A percentile compares a stretch with the other conserved stretches of the same genome.
These are phyloP conservation scores for Lordiphosa clarofinis DNA, from an alignment of 1,140 invertebrate species.

Conservation along the genomic window DNA sequence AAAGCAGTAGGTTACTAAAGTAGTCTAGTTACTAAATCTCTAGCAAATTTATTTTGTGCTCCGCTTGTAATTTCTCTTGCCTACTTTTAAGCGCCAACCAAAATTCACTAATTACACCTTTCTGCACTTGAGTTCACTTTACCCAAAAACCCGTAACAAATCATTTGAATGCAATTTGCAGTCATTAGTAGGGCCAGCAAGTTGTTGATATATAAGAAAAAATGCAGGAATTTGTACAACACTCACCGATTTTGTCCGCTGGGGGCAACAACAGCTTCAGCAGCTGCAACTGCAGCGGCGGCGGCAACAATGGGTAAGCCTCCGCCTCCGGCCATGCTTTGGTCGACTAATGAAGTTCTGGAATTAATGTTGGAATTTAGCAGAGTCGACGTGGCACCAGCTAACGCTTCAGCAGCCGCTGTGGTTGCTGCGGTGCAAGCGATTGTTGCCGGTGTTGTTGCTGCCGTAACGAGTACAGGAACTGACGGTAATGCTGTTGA, in stretches of 20 bases:
- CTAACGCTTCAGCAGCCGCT: slow-evolving; percentile 24
- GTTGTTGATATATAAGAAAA: slow-evolving; percentile 12
- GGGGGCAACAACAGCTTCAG: slow-evolving; percentile 4
- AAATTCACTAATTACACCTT: slow-evolving; percentile 1
- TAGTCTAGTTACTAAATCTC: too few species aligned
- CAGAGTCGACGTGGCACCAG: slow-evolving; percentile 39
- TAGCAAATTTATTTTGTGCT: too few species aligned
- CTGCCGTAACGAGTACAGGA: slow-evolving; percentile 16
- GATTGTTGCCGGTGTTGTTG: slow-evolving; percentile 24
- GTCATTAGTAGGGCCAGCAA: slow-evolving; percentile 30
- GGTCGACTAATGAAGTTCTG: slow-evolving; percentile 77
- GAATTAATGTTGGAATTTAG: slow-evolving; percentile 75
- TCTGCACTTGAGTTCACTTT: too few species aligned
- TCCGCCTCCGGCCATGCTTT: slow-evolving; percentile 19
- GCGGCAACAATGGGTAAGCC: slow-evolving; percentile 13
- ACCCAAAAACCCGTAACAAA: slow-evolving; percentile 23
- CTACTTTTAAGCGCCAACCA: slow-evolving; percentile 18
- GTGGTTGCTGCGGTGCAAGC: slow-evolving; percentile 15
- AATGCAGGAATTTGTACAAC: slow-evolving; percentile 15
- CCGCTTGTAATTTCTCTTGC: slow-evolving; percentile 1
- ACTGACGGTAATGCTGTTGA: slow-evolving; percentile 1
- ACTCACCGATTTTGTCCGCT: slow-evolving; percentile 51
- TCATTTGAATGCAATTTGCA: slow-evolving; percentile 58
- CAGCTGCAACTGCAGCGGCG: neutral
- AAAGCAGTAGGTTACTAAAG: too few species aligned